These are phyloP conservation scores for Trachurus trachurus DNA, from an alignment of 2,797 vertebrate species.

Conservation along the genomic window DNA sequence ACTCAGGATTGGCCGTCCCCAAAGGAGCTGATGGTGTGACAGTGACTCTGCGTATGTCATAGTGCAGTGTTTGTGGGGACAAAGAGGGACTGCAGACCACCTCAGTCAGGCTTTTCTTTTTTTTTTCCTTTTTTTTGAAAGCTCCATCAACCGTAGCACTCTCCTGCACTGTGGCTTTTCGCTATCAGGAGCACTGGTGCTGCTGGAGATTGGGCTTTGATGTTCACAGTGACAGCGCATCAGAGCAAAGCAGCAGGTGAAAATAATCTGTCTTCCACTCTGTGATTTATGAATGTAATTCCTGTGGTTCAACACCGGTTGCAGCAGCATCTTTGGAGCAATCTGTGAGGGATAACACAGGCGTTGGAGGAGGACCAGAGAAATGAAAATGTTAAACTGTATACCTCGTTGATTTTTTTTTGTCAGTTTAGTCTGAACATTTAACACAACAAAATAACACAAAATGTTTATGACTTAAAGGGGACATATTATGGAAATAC, in stretches of 20 bases:
- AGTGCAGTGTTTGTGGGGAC: slow-evolving; percentile 31
- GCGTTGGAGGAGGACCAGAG: slow-evolving; percentile 21
- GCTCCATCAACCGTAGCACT: slow-evolving; percentile 47
- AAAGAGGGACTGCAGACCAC: slow-evolving; percentile 34
- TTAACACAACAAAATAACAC: neutral
- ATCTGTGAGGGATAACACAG: slow-evolving; percentile 25
- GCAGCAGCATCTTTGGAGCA: slow-evolving; percentile 29
- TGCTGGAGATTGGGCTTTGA: slow-evolving; percentile 45
- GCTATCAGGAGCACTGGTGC: slow-evolving; percentile 28
- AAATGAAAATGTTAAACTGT: slow-evolving; percentile 18
- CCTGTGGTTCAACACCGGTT: slow-evolving; percentile 42
- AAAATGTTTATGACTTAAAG: neutral
- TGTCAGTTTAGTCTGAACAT: slow-evolving; percentile 12
- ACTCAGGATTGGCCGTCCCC: slow-evolving; percentile 30
- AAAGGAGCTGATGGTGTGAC: slow-evolving; percentile 15
- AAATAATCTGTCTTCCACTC: slow-evolving; percentile 59
- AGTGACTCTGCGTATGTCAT: slow-evolving; percentile 33
- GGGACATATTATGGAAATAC: too few species aligned
- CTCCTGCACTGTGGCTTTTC: slow-evolving; percentile 33
- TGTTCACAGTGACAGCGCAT: slow-evolving; percentile 51
- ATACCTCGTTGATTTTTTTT: neutral
- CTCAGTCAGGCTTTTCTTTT: slow-evolving; percentile 16
- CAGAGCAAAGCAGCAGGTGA: slow-evolving; percentile 61
- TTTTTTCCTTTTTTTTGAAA: slow-evolving; percentile 25
- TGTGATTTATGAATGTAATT: slow-evolving; percentile 57